Percentiles rank a stretch among this genome's conserved stretches.
Evolutionary conservation across 2,797 vertebrate genomes (phyloP).

Genomic region (Tarsius wallacei): DNA sequence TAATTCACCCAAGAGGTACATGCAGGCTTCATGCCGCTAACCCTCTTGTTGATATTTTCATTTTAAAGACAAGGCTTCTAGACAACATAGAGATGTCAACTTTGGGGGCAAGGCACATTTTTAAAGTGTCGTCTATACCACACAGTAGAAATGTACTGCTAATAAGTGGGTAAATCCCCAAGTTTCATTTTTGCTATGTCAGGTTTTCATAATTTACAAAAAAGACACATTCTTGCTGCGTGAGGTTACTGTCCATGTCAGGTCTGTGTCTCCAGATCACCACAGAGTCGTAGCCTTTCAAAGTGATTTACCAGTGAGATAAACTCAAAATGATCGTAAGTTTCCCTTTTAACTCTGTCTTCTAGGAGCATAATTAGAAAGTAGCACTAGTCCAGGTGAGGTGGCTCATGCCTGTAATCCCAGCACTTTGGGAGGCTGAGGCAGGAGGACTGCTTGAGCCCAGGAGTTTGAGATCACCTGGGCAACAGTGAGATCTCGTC

Average conservation of each 20-base stretch:
- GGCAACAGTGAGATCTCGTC: too few relatives aligned
- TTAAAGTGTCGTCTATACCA: background rate
- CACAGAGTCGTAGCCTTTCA: background rate
- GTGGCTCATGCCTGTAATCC: too few relatives aligned
- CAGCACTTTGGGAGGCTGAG: too few relatives aligned
- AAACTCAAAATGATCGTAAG: background rate
- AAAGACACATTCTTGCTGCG: background rate
- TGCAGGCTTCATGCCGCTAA: background rate
- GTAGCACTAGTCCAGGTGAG: too few relatives aligned
- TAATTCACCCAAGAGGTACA: conserved; percentile 2
- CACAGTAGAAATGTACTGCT: background rate
- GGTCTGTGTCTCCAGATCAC: background rate
- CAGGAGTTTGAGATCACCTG: too few relatives aligned
- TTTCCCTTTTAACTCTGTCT: conserved; percentile 14
- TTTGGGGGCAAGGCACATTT: background rate
- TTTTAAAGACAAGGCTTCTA: background rate
- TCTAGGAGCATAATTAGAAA: conserved; percentile 16
- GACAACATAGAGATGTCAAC: background rate
- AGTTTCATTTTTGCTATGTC: background rate
- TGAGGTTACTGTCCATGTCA: background rate
- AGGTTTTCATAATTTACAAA: background rate
- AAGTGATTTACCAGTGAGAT: background rate
- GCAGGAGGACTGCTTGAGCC: too few relatives aligned
- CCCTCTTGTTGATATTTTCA: background rate
- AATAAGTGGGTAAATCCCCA: background rate